Base-by-base conservation (phyloP, 2,888 invertebrate species). In the Caprella mutica region DNA sequence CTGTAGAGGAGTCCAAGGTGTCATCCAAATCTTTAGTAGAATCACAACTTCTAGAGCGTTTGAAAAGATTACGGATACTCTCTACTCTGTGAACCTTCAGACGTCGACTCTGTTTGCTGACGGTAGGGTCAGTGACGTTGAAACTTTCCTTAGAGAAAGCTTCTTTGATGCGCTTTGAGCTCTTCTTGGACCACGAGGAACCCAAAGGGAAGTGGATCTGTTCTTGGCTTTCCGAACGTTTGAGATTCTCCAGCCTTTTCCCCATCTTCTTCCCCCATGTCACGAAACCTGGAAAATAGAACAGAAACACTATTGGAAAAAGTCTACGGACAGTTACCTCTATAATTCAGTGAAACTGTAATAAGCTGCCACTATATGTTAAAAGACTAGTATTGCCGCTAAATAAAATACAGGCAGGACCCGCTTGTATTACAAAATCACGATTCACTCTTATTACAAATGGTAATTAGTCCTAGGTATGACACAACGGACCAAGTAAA, bases 181-280 rank as follows among this genome's bases (percentile, higher is more conserved):
- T 60, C 57, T 56, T 59, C 33, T 58, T 54, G 33, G 59, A 52
- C 17, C 63, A 57, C 17, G 63, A 57, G 30, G 63, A 63, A 23
- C 63, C 63, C n/a, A 63, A 57, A 3, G 63, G 63, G 43, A 63
- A 63, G 53, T 62, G 60, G 55, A 65, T 65, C 58, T 77, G 69
- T 67, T 81, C 80, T 72, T 81, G 79, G 68, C 78, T 73, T 55
- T 83, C 82, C 54, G 78, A 74, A 67, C 82, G 80, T 66, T 84
- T 81, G 61, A 85, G 76, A 69, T 83, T 79, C 69, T 85, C 85
- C 69, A 85, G 75, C 72, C 84, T 85, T 67, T 82, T 82, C 65
- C 85, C 84, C 83, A 85, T 84, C 65, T 82, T 79, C 62, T 83
- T 81, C 68, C 85, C 83, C 85, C 85, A 85, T 67, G 83, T 82